phyloP scores from a whole-genome alignment of 1,140 invertebrate genomes.

The Neodiprion virginianus region DNA sequence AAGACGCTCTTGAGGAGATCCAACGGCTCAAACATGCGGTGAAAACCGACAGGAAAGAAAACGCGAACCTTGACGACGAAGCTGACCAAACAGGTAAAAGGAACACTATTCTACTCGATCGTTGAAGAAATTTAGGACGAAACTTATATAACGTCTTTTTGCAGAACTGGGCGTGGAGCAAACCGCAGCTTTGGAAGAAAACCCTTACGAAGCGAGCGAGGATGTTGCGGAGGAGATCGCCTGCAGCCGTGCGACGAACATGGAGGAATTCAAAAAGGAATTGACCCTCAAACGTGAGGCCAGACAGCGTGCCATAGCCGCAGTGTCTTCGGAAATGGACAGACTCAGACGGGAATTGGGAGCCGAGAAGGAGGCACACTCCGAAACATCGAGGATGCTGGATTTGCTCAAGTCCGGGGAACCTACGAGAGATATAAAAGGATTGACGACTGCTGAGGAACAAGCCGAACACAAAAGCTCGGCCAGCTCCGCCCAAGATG shows the following conservation, averaged over 20 bases:
- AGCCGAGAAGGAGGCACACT: constrained; percentile 56
- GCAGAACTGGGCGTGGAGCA: constrained; percentile 22
- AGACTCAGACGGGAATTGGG: constrained; percentile 52
- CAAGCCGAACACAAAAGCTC: not conserved
- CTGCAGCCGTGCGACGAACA: constrained; percentile 17
- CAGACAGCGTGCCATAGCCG: constrained; percentile 55
- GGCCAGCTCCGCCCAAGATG: not conserved
- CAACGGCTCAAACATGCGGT: constrained; percentile 46
- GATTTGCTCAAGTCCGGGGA: constrained; percentile 46
- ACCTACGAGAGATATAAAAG: constrained; percentile 27
- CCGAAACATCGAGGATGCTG: constrained; percentile 49
- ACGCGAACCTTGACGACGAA: constrained; percentile 12
- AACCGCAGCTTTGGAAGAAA: constrained; percentile 16
- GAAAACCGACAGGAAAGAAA: constrained; percentile 28
- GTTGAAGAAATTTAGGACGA: not conserved
- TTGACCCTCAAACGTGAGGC: constrained; percentile 54
- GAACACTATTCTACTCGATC: not conserved
- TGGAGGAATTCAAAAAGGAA: constrained; percentile 58
- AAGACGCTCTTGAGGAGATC: constrained; percentile 45
- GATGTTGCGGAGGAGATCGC: constrained; percentile 11
- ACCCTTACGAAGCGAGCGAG: constrained; percentile 1
- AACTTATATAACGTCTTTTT: not conserved
- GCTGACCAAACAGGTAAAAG: constrained; percentile 12
- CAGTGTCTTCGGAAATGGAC: constrained; percentile 59
- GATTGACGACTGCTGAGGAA: not conserved